Percentiles rank a stretch among this genome's conserved stretches.
Evolutionary conservation across 2,797 vertebrate genomes (phyloP).

Genomic region (Xenentodon cancila): DNA sequence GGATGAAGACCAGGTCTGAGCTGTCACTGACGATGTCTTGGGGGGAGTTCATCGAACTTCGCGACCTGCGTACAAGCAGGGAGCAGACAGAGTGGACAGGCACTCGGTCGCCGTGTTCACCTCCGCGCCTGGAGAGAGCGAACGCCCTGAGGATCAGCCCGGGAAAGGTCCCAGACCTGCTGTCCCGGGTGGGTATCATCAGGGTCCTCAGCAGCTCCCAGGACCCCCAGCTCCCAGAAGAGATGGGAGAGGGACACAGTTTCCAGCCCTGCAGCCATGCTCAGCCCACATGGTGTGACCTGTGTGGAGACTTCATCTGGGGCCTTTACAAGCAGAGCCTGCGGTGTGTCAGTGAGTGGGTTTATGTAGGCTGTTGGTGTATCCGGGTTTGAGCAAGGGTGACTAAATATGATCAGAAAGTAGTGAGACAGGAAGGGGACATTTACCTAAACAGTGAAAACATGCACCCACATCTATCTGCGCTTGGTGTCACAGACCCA

Average conservation of each 20-base stretch:
- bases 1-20: constrained; percentile 40
- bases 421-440: constrained; percentile 2
- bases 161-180: constrained; percentile 78
- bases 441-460: constrained; percentile 4
- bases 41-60: constrained; percentile 91
- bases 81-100: constrained; percentile 72
- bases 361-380: constrained; percentile 1
- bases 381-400: constrained; percentile 11
- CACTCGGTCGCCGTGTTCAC: constrained; percentile 61
- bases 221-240: constrained; percentile 73
- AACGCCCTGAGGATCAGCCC: constrained; percentile 83
- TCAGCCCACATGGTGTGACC: constrained; percentile 95
- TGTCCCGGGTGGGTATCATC: constrained; percentile 75
- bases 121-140: constrained; percentile 84
- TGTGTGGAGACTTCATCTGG: constrained; percentile 98
- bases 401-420: constrained; percentile 24
- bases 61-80: constrained; percentile 78
- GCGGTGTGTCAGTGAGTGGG: constrained; percentile 93
- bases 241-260: constrained; percentile 87
- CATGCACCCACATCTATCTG: background rate
- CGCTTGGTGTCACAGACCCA: background rate
- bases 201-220: constrained; percentile 72
- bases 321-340: constrained; percentile 95
- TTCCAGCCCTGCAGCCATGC: constrained; percentile 91
- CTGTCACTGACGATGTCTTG: constrained; percentile 74